Evolutionary conservation across 2,797 vertebrate species (phyloP), one percentile per base, ranked within the genome.

Genomic region (Sebastes trivittatus): DNA sequence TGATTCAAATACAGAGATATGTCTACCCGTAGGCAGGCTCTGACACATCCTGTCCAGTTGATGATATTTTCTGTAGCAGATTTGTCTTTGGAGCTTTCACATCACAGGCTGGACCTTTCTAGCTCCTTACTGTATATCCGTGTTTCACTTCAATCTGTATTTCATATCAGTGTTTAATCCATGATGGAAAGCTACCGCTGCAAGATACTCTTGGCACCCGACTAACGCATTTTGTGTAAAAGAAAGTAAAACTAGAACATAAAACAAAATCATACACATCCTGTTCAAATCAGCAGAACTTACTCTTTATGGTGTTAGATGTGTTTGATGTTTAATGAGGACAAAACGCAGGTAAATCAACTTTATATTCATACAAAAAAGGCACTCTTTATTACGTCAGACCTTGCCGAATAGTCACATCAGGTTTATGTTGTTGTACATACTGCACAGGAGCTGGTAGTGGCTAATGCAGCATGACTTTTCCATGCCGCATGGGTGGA

Each of bases 81-180:
- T 88, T 87, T 78, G 20, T 80, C 77, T 87, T 81, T 75, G 58
- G 59, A 73, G 54, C 59, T 75, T 82, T 84, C 46, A 75, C 68
- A 73, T 86, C 72, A 76, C 59, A 78, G 11, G 73, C 69, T 34
- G 13, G 67, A 70, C 60, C 74, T 78, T 67, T 72, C 5, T 13
- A 27, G 60, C 27, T 54, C 46, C 42, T 75, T 5, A 54, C 52
- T 29, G 49, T 56, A n/a, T 60, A 29, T 23, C 27, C n/a, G 4
- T 72, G 7, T 74, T 79, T 83, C 4, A 72, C 72, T 70, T 69
- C 32, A 25, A 7, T 65, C 22, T 74, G n/a, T 22, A 36, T 82
- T 86, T 80, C 25, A 69, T 65, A 52, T 70, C 18, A 5, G 8
- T 68, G 58, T 60, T 66, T 67, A 54, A 36, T 55, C 69, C 6